Base-by-base conservation (phyloP, 2,797 vertebrate species). In the Picus viridis region DNA sequence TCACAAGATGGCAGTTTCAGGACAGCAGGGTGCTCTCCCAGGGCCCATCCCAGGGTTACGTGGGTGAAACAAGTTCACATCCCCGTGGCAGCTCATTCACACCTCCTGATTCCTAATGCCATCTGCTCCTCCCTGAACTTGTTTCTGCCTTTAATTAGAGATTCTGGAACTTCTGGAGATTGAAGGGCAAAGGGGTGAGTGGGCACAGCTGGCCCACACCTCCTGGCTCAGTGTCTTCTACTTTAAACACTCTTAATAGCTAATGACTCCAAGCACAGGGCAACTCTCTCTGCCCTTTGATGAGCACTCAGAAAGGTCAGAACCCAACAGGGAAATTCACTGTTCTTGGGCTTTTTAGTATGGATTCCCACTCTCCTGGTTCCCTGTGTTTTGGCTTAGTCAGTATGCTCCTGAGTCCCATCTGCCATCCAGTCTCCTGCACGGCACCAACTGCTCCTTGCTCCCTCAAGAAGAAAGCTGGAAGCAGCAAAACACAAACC, bases 81-180 rank as follows among this genome's bases (percentile, higher is more conserved):
- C 41, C 71, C 64, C 4, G 0, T 9, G 6, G 79, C 49, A 68
- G 61, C 68, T 57, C 41, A 27, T 58, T 76, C 89, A 71, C 75
- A 90, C 51, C 27, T 91, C 56, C 45, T 0, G 4, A 34, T 57
- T 83, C 59, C 47, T 45, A 43, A 49, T 26, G 67, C 75, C 88
- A 83, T 76, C 88, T 93, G 81, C 87, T 95, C 41, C 41, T 87
- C 56, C 68, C 63, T 15, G 20, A 83, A 74, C 49, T 57, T 43
- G 43, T 72, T 90, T 65, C 59, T 43, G 70, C 72, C 63, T 93
- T 81, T 91, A 89, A 93, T 87, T 58, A 81, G 73, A 80, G 67
- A 87, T 80, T 72, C 71, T 64, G 80, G 78, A 83, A 73, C 62
- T 91, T 87, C 63, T 88, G 56, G 83, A 94, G 30, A 75, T 73